phyloP scores from a whole-genome alignment of 2,797 vertebrate genomes.

The Sardinella longiceps region DNA sequence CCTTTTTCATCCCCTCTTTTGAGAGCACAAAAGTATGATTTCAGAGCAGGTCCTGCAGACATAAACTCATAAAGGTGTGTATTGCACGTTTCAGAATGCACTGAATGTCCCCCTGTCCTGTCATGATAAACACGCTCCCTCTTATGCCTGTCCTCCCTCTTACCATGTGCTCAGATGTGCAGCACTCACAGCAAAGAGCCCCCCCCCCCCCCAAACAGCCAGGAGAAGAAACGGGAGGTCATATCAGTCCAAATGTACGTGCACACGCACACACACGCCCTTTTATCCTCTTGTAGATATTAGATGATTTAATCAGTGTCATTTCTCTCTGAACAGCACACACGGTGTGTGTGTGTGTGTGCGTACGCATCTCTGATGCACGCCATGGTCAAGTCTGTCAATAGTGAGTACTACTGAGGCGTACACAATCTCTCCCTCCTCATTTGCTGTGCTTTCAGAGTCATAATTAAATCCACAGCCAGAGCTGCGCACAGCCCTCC shows the following conservation, averaged over 20 bases:
- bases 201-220: background rate
- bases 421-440: conserved; percentile 31
- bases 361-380: background rate
- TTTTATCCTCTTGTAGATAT: background rate
- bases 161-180: background rate
- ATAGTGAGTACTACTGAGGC: conserved; percentile 26
- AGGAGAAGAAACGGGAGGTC: background rate
- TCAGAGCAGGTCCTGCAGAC: background rate
- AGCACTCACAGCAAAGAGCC: background rate
- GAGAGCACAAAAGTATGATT: background rate
- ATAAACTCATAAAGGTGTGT: background rate
- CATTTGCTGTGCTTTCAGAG: conserved; percentile 33
- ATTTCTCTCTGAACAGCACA: background rate
- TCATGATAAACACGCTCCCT: background rate
- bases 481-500: conserved; percentile 26
- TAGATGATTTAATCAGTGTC: conserved; percentile 2
- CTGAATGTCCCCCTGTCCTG: background rate
- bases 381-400: conserved; percentile 6
- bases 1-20: conserved; percentile 15
- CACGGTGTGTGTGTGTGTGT: background rate
- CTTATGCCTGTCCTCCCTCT: background rate
- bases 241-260: too few species aligned
- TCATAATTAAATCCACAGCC: conserved; percentile 45
- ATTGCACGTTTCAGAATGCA: background rate
- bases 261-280: background rate